Conservation (phyloP, 2,797 vertebrate species). For the Anas bahamensis region DNA sequence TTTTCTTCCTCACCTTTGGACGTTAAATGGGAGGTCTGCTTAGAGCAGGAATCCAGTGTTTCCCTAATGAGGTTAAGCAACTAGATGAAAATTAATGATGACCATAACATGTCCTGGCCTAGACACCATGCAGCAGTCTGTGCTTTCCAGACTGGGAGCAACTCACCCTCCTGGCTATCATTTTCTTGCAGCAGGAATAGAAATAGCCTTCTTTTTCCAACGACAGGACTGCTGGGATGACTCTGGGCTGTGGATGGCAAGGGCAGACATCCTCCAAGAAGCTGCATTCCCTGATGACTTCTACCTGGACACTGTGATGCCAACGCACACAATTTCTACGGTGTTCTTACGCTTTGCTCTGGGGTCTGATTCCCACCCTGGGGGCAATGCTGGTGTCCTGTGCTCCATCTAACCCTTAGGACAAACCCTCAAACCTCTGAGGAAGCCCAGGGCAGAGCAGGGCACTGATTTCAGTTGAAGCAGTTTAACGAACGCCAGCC, state of each 20-base stretch:
- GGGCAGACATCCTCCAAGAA: neutral
- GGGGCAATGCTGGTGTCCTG: neutral
- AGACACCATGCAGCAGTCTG: neutral
- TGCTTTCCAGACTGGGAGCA: neutral
- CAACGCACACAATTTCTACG: neutral
- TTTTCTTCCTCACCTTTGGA: neutral
- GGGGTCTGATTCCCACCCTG: no score
- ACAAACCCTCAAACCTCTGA: neutral
- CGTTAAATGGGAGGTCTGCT: neutral
- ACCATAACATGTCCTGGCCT: neutral
- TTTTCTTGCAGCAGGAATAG: neutral
- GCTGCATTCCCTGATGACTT: neutral
- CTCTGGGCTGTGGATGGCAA: neutral
- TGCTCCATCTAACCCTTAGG: neutral
- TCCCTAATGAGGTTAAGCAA: neutral
- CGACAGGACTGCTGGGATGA: neutral
- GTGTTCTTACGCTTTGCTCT: neutral
- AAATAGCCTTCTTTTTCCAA: neutral
- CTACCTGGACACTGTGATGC: neutral
- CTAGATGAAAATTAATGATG: neutral
- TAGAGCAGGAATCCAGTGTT: neutral
- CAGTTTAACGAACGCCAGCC: constrained; percentile 45
- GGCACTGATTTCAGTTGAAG: neutral
- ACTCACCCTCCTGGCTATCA: neutral
- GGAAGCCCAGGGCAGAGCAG: neutral